Conservation (phyloP, 2,797 vertebrate species). For the Sebastiscus tertius region DNA sequence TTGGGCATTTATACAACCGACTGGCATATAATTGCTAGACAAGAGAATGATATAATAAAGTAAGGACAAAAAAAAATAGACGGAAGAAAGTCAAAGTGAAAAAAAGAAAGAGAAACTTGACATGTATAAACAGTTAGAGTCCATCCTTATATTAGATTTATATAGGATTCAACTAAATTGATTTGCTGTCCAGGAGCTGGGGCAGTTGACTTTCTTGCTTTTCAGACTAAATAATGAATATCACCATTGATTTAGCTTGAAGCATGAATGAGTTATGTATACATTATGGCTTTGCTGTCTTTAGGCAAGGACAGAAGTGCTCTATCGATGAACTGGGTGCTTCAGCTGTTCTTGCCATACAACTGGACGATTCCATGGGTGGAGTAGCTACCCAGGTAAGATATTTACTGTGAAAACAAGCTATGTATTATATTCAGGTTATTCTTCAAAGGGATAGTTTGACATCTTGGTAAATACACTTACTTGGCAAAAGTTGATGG, state of each 20-base stretch:
- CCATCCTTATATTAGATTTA: not conserved
- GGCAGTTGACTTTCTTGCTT: not conserved
- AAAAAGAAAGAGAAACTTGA: not conserved
- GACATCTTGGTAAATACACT: not conserved
- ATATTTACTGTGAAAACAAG: not conserved
- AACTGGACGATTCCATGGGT: conserved; percentile 78
- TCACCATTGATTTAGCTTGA: not conserved
- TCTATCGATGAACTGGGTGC: conserved; percentile 73
- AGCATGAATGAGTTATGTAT: not conserved
- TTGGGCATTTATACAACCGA: too few species aligned
- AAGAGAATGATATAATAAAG: not conserved
- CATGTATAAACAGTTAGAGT: not conserved
- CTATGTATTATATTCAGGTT: not conserved
- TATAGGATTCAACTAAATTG: not conserved
- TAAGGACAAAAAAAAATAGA: not conserved
- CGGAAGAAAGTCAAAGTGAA: not conserved
- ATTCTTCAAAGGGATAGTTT: not conserved
- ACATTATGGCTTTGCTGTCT: conserved; percentile 5
- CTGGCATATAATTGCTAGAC: not conserved
- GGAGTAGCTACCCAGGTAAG: conserved; percentile 81
- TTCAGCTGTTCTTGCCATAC: conserved; percentile 79
- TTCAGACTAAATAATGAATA: not conserved
- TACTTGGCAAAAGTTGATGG: not conserved
- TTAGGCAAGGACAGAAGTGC: conserved; percentile 83
- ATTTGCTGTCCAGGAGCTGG: not conserved